phyloP scores from a whole-genome alignment of 2,113 vertebrate species.

The Acinonyx jubatus region DNA sequence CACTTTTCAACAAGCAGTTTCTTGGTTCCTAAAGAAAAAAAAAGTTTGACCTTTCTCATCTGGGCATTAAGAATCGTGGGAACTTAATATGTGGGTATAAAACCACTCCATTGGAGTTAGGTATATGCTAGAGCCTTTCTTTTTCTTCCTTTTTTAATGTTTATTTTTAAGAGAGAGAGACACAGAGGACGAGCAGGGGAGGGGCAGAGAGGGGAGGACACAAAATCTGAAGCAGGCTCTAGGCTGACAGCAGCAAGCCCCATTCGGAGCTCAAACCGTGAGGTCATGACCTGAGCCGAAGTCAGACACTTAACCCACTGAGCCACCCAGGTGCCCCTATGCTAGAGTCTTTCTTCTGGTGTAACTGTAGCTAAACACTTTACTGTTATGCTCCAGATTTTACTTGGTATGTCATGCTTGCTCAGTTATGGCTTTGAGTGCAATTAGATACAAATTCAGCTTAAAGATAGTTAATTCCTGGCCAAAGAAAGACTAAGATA shows the following conservation, averaged over 20 bases:
- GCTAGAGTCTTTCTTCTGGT: neutral
- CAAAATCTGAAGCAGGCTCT: too few relatives aligned
- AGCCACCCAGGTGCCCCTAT: neutral
- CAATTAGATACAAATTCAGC: neutral
- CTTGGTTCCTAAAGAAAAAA: neutral
- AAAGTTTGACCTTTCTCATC: neutral
- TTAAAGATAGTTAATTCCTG: neutral
- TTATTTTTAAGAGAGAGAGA: too few relatives aligned
- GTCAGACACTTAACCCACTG: too few relatives aligned
- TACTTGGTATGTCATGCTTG: neutral
- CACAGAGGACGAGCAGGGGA: too few relatives aligned
- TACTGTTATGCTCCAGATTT: neutral
- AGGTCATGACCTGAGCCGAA: too few relatives aligned
- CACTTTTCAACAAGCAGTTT: neutral
- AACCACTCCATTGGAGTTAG: neutral
- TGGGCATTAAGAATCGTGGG: neutral
- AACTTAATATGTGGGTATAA: neutral
- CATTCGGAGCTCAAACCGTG: too few relatives aligned
- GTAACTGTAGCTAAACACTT: neutral
- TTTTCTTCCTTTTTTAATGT: too few relatives aligned
- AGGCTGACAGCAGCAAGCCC: too few relatives aligned
- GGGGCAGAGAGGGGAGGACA: too few relatives aligned
- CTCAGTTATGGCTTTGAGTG: neutral
- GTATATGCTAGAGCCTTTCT: neutral
- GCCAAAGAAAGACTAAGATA: neutral